A percentile compares a stretch with the other conserved stretches of the same genome.
phyloP scores from a whole-genome alignment of 1,140 invertebrate genomes.

The Drosophila lacteicornis region DNA sequence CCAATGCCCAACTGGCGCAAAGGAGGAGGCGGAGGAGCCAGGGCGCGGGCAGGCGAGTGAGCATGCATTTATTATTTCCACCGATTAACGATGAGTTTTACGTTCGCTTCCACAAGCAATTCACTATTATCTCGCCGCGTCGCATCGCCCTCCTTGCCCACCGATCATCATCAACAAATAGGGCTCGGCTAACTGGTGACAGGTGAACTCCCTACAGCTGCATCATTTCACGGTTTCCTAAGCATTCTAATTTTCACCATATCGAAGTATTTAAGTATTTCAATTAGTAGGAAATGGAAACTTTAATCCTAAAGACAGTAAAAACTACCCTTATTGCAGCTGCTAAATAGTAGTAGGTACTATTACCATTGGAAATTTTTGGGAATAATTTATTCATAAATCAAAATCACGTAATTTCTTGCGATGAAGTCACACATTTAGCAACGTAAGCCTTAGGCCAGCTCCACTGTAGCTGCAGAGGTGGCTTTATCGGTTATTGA shows the following conservation, averaged over 20 bases:
- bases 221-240: not conserved
- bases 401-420: not conserved
- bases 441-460: not conserved
- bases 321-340: not conserved
- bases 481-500: conserved; percentile 46
- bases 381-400: not conserved
- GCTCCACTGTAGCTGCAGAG: conserved; percentile 19
- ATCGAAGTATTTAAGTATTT: too few species aligned
- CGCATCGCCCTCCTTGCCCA: conserved; percentile 6
- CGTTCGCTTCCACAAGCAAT: conserved; percentile 49
- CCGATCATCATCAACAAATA: conserved; percentile 27
- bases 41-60: conserved; percentile 21
- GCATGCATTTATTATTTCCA: conserved; percentile 71
- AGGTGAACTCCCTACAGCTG: conserved; percentile 10
- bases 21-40: not conserved
- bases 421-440: not conserved
- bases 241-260: not conserved
- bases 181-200: conserved; percentile 18
- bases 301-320: not conserved
- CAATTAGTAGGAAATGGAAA: not conserved
- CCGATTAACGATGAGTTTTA: conserved; percentile 76
- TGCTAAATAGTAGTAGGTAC: not conserved
- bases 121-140: conserved; percentile 25
- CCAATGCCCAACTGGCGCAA: conserved; percentile 72
- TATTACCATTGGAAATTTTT: not conserved